Base-by-base conservation (phyloP, 1,140 invertebrate genomes). In the Euwallacea fornicatus region DNA sequence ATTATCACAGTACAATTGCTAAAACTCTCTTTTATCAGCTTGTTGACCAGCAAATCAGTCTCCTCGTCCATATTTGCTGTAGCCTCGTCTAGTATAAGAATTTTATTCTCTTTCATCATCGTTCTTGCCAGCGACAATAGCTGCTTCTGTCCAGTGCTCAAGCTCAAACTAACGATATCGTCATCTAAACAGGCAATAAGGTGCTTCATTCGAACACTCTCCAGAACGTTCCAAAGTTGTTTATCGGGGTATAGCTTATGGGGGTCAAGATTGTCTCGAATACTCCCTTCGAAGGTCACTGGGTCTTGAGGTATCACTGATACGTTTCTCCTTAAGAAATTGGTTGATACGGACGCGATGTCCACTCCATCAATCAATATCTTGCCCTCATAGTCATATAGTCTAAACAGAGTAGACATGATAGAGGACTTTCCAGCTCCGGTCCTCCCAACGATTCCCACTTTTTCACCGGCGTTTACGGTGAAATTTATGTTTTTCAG, bases 241-340 rank as follows among this genome's bases (percentile, higher is more conserved):
- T 76, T 11, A 75, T 91, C 89, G 2, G 80, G 75, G 74, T 82
- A 84, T 50, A 82, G 70, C 9, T 82, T 74, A 70, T 85, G 84
- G 0, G 87, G 87, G 77, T 89, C 87, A 42, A 88, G 75, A 76
- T 88, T 88, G 42, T 79, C 77, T 13, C 87, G 75, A 11, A 89
- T 70, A 7, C 83, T 83, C 42, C 87, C 87, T 15, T 82, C 82
- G 74, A 89, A 89, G 9, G 90, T 78, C 6, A 90, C 82, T 0
- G 94, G 94, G 74, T 92, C 93, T 82, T 96, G 93, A 1, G 93
- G 92, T 70, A 95, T 93, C 15, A 94, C 92, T 13, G 92, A 90
- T 41, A 91, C 90, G 21, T 94, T 88, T 71, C 88, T 87, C 4
- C 72, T 66, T 2, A 95, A 78, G 50, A 66, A 74, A 10, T 69